Base-by-base conservation (phyloP, 2,113 vertebrate species). In the Isichthys henryi region DNA sequence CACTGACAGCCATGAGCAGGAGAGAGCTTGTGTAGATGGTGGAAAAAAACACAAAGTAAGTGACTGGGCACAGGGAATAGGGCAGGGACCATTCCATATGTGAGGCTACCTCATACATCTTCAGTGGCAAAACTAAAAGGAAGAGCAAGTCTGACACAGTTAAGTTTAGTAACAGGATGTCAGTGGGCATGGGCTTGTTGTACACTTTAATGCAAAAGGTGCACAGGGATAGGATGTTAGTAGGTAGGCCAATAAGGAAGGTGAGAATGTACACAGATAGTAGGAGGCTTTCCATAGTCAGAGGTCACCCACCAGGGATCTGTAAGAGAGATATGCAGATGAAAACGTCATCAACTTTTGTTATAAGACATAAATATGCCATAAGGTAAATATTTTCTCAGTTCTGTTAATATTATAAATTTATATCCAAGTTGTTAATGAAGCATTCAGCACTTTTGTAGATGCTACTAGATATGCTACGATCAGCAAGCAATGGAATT, bases 11-110 rank as follows among this genome's bases (percentile, higher is more conserved):
- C 0, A 94, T 96, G 90, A 97, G 93, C 62, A 97, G 93, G 88
- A 96, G 92, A 1, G 95, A 95, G 94, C 96, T 97, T 92, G 96
- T 94, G 91, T 97, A 97, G 92, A 97, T 96, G 89, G 95, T 96
- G 88, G 94, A 95, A 93, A 95, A 97, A 91, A 96, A 97, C 31
- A 90, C 89, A 2, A 96, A 96, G 31, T 93, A 85, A 0, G 93
- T 95, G 56, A 97, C 46, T 0, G 95, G 94, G 43, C 97, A 97
- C 35, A 96, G 45, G 0, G 92, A 7, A 0, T 1, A 0, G 0
- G 96, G 90, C 5, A 97, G 91, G 0, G 80, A 9, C 97, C 97
- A 97, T 0, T 0, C 0, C 94, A 94, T 95, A 80, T 2, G 39
- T 0, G 88, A 92, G 0, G 94, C 90, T 2, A 95, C 95, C 88